Evolutionary conservation across 1,140 invertebrate genomes (phyloP).

Genomic region (Laupala kohalensis): DNA sequence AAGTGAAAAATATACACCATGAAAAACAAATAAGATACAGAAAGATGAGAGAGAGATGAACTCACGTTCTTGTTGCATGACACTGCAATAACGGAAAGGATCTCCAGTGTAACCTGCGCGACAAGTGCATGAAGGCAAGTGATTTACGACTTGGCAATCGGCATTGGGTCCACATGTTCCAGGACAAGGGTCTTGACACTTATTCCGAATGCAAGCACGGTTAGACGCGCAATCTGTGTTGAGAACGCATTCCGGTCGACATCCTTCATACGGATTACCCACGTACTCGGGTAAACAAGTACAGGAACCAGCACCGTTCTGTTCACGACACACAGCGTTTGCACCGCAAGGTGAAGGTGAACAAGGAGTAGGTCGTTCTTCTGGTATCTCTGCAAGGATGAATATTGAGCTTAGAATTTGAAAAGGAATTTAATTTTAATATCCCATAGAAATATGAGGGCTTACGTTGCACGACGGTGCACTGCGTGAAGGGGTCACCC

Average conservation of each 20-base stretch:
- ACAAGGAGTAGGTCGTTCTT: conserved; percentile 29
- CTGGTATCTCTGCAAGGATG: neutral
- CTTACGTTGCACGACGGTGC: conserved; percentile 23
- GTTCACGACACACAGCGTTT: conserved; percentile 36
- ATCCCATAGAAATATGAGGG: conserved; percentile 21
- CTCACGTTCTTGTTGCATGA: conserved; percentile 27
- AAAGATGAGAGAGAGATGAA: conserved; percentile 23
- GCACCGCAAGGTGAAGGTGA: conserved; percentile 42
- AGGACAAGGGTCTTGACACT: conserved; percentile 61
- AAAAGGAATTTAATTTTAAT: conserved; percentile 23
- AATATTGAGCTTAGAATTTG: neutral
- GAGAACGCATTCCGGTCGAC: conserved; percentile 26
- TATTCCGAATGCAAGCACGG: conserved; percentile 37
- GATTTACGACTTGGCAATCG: conserved; percentile 60
- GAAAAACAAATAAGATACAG: conserved; percentile 11
- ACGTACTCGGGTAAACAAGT: conserved; percentile 38
- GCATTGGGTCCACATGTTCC: conserved; percentile 60
- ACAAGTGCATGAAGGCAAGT: conserved; percentile 59
- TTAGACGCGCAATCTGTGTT: conserved; percentile 27
- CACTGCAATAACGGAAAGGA: conserved; percentile 50
- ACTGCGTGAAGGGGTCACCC: conserved; percentile 30
- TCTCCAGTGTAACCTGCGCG: conserved; percentile 56
- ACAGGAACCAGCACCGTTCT: conserved; percentile 31
- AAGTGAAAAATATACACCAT: conserved; percentile 19
- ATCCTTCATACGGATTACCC: conserved; percentile 40